Evolutionary conservation across 2,888 invertebrate genomes (phyloP).

Genomic region (Trissolcus brochymenae): DNA sequence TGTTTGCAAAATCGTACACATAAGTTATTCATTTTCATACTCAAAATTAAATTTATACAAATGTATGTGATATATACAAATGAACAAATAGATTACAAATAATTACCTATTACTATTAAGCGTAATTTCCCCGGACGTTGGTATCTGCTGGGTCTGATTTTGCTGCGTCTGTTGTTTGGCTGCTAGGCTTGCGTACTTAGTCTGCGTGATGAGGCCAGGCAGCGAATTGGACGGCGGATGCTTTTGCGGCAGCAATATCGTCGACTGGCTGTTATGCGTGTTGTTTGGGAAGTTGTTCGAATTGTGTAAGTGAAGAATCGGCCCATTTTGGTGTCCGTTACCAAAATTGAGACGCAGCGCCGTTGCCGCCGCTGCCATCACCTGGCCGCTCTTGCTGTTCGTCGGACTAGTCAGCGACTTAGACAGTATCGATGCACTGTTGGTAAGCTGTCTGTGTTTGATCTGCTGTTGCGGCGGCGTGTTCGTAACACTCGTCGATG

Average conservation of each 20-base stretch:
- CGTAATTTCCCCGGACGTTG: slow-evolving; percentile 77
- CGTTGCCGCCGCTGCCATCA: slow-evolving; percentile 58
- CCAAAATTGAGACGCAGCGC: slow-evolving; percentile 70
- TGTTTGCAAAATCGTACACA: slow-evolving; percentile 57
- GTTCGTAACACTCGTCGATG: slow-evolving; percentile 58
- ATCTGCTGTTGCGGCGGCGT: slow-evolving; percentile 59
- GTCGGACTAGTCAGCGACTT: slow-evolving; percentile 75
- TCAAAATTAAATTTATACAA: background rate
- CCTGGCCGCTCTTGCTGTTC: slow-evolving; percentile 63
- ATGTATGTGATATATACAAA: too few species aligned
- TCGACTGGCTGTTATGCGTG: slow-evolving; percentile 70
- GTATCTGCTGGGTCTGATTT: slow-evolving; percentile 70
- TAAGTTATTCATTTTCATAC: background rate
- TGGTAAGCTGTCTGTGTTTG: slow-evolving; percentile 66
- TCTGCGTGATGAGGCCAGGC: slow-evolving; percentile 71
- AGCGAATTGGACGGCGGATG: slow-evolving; percentile 72
- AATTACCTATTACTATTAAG: slow-evolving; percentile 80
- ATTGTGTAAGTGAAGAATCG: slow-evolving; percentile 64
- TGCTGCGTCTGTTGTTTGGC: slow-evolving; percentile 69
- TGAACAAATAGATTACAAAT: background rate
- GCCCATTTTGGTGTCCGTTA: slow-evolving; percentile 74
- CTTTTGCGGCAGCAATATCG: slow-evolving; percentile 72
- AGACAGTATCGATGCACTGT: slow-evolving; percentile 71
- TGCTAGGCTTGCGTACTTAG: slow-evolving; percentile 71
- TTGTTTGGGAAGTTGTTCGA: slow-evolving; percentile 68